phyloP scores from a whole-genome alignment of 1,140 invertebrate species.

The Riptortus pedestris region DNA sequence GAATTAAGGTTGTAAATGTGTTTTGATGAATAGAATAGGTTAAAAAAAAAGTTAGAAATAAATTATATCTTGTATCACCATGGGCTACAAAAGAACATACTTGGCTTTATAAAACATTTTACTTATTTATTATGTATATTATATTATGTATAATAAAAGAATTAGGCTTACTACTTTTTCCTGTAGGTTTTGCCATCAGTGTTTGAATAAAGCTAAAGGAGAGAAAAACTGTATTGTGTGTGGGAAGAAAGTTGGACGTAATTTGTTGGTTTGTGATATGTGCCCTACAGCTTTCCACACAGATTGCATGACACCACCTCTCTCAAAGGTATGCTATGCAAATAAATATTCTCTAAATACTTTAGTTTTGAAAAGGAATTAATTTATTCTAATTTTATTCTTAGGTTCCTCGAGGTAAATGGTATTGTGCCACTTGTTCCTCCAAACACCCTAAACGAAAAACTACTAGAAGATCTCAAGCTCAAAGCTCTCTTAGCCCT shows the following conservation, averaged over 20 bases:
- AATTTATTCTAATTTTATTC: background rate
- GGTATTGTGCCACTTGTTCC: conserved; percentile 73
- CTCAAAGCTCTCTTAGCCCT: conserved; percentile 22
- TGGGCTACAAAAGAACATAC: too few relatives aligned
- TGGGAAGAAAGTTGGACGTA: conserved; percentile 65
- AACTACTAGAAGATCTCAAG: conserved; percentile 24
- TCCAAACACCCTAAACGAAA: conserved; percentile 65
- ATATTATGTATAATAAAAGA: too few relatives aligned
- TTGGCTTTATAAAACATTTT: too few relatives aligned
- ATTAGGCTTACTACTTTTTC: too few relatives aligned
- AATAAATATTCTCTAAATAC: conserved; percentile 4
- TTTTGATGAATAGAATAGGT: too few relatives aligned
- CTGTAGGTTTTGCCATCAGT: conserved; percentile 84
- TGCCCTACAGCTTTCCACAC: conserved; percentile 86
- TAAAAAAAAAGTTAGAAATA: too few relatives aligned
- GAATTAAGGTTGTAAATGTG: too few relatives aligned
- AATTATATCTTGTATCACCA: too few relatives aligned
- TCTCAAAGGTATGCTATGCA: conserved; percentile 55
- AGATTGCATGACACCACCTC: conserved; percentile 79
- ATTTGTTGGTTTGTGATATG: conserved; percentile 71
- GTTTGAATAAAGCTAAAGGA: conserved; percentile 88
- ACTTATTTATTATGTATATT: too few relatives aligned
- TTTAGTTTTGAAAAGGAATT: background rate
- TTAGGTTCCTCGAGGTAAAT: conserved; percentile 69
- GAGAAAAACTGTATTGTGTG: conserved; percentile 81